Conservation (phyloP, 2,797 vertebrate species). For the Dendrocincla tyrannina region DNA sequence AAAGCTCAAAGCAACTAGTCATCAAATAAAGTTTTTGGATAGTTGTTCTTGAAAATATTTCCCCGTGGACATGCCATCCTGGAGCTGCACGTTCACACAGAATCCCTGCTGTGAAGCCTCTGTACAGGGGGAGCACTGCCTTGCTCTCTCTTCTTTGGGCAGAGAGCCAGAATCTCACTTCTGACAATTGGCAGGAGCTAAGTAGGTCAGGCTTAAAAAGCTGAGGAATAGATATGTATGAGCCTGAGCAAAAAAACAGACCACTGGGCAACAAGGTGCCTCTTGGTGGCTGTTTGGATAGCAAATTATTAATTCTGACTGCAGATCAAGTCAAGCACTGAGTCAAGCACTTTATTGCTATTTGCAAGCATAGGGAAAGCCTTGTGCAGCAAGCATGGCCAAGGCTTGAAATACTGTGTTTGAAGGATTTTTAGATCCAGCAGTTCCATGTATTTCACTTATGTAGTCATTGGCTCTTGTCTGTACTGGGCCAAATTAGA, state of each 20-base stretch:
- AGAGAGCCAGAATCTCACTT: not conserved
- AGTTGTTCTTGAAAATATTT: not conserved
- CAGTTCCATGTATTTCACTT: not conserved
- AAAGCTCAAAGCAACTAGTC: not conserved
- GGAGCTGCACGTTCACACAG: accelerated
- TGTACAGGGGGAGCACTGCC: accelerated
- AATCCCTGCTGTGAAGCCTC: not conserved
- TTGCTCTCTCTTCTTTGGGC: not conserved
- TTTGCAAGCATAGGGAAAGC: not conserved
- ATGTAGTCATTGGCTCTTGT: not conserved
- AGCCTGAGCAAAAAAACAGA: not conserved
- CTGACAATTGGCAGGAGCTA: not conserved
- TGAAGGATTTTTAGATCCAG: not conserved
- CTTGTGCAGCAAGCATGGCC: accelerated
- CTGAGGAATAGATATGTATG: not conserved
- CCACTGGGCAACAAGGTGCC: not conserved
- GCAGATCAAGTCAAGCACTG: not conserved
- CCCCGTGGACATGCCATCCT: not conserved
- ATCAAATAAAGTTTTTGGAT: not conserved
- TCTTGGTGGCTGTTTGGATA: not conserved
- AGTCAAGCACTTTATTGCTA: not conserved
- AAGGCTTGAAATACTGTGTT: not conserved
- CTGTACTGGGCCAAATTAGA: not conserved
- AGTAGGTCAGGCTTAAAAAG: not conserved
- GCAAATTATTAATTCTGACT: not conserved